Evolutionary conservation across 2,797 vertebrate species (phyloP).

Genomic region (Acestrorhynchus altus): DNA sequence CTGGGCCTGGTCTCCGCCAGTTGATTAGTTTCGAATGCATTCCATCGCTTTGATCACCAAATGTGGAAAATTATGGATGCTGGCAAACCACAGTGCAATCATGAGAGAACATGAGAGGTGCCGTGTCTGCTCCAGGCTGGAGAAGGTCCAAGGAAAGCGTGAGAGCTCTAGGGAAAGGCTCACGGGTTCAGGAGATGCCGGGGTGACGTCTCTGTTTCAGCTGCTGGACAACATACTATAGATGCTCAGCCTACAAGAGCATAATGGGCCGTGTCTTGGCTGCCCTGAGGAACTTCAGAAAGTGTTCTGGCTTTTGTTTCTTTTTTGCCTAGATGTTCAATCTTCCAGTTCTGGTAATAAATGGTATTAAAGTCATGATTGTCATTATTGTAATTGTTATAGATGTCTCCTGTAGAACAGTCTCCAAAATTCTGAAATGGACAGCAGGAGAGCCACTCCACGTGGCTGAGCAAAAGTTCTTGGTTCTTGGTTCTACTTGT

Average conservation of each 20-base stretch:
- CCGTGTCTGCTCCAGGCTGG: slow-evolving; percentile 25
- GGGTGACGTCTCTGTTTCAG: slow-evolving; percentile 30
- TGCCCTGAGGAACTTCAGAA: background rate
- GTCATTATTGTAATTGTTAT: slow-evolving; percentile 16
- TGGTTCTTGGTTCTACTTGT: too few species aligned
- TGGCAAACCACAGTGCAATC: slow-evolving; percentile 46
- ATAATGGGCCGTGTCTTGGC: background rate
- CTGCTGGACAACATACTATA: slow-evolving; percentile 8
- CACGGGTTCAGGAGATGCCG: slow-evolving; percentile 13
- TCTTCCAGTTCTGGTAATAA: background rate
- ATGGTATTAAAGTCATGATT: slow-evolving; percentile 17
- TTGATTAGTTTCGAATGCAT: slow-evolving; percentile 58
- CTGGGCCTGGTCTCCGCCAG: slow-evolving; percentile 41
- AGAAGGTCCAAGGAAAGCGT: slow-evolving; percentile 40
- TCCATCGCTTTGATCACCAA: slow-evolving; percentile 56
- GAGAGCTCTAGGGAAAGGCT: slow-evolving; percentile 41
- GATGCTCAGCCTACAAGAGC: background rate
- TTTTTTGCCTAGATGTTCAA: background rate
- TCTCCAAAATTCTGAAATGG: background rate
- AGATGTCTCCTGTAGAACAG: background rate
- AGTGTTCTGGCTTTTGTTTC: background rate
- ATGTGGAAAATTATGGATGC: slow-evolving; percentile 52
- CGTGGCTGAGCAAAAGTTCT: too few species aligned
- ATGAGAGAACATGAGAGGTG: slow-evolving; percentile 24
- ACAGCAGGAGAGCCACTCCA: too few species aligned